These are phyloP conservation scores for Auanema freiburgensis DNA, from an alignment of 2,888 invertebrate species.

Conservation along the genomic window DNA sequence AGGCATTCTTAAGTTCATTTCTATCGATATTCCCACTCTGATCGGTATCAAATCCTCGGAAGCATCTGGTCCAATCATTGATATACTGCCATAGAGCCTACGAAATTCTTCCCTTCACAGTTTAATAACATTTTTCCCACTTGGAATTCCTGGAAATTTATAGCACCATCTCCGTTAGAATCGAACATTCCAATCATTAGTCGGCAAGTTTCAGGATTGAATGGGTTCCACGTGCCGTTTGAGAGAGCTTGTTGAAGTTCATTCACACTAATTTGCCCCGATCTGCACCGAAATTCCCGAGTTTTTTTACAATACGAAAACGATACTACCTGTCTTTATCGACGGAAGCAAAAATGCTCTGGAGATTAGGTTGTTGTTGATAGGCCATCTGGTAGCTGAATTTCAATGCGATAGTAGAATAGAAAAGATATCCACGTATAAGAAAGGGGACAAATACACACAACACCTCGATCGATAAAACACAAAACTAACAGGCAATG, in stretches of 20 bases:
- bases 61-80: conserved; percentile 95
- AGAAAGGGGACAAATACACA: too few relatives aligned
- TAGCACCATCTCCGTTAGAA: conserved; percentile 82
- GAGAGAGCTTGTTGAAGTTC: conserved; percentile 75
- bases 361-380: conserved; percentile 26
- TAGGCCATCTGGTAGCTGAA: conserved; percentile 12
- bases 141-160: conserved; percentile 91
- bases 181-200: conserved; percentile 97
- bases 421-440: too few relatives aligned
- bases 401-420: too few relatives aligned
- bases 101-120: conserved; percentile 9
- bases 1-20: conserved; percentile 84
- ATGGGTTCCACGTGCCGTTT: conserved; percentile 93
- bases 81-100: conserved; percentile 92
- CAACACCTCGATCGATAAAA: too few relatives aligned
- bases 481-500: too few relatives aligned
- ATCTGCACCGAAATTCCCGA: conserved; percentile 27
- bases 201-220: conserved; percentile 94
- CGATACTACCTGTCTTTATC: conserved; percentile 34
- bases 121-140: conserved; percentile 14
- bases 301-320: not conserved
- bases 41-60: conserved; percentile 88
- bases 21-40: conserved; percentile 85
- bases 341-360: conserved; percentile 40
- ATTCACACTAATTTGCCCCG: conserved; percentile 51